Evolutionary conservation across 2,797 vertebrate species (phyloP).

Genomic region (Platalea minor): DNA sequence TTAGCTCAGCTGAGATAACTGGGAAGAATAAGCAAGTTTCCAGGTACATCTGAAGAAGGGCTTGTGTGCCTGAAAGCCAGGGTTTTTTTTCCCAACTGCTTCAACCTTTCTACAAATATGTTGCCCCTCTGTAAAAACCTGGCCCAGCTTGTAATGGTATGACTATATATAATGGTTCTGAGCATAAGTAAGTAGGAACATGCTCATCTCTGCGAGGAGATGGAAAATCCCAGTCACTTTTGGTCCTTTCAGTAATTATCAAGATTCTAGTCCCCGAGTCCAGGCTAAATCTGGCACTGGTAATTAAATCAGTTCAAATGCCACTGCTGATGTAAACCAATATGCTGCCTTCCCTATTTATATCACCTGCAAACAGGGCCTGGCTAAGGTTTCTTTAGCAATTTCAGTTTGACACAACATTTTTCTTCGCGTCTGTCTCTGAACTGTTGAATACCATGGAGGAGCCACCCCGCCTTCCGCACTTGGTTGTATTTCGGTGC

Average conservation of each 20-base stretch:
- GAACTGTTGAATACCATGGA: conserved; percentile 59
- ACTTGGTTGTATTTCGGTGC: conserved; percentile 14
- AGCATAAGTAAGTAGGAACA: conserved; percentile 60
- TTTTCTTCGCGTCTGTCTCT: conserved; percentile 69
- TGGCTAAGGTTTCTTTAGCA: conserved; percentile 69
- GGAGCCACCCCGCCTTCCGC: conserved; percentile 33
- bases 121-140: conserved; percentile 34
- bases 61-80: not conserved
- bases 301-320: conserved; percentile 72
- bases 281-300: conserved; percentile 70
- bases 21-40: not conserved
- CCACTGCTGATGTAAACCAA: conserved; percentile 69
- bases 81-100: not conserved
- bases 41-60: conserved; percentile 13
- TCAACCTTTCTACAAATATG: conserved; percentile 47
- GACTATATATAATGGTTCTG: conserved; percentile 59
- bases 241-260: conserved; percentile 68
- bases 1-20: not conserved
- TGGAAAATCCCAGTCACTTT: conserved; percentile 63
- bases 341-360: conserved; percentile 71
- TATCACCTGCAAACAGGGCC: conserved; percentile 68
- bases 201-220: conserved; percentile 40
- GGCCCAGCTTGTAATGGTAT: conserved; percentile 10
- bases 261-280: conserved; percentile 66
- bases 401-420: conserved; percentile 69